phyloP scores from a whole-genome alignment of 2,888 invertebrate species.

The Syritta pipiens region DNA sequence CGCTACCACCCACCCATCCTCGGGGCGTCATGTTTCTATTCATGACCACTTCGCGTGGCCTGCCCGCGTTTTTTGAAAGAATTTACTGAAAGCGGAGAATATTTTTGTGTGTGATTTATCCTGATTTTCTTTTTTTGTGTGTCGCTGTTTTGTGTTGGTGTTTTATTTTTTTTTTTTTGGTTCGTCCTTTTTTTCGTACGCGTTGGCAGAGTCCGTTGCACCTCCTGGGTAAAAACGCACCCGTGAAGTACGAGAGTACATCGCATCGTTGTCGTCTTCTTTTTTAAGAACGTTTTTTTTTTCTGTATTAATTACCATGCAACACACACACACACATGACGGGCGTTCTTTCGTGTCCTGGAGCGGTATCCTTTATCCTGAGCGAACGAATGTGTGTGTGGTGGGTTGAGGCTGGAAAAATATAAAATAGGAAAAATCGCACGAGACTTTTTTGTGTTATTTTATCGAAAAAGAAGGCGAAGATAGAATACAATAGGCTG shows the following conservation, averaged over 20 bases:
- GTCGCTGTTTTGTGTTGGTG: background rate
- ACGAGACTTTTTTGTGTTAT: conserved; percentile 7
- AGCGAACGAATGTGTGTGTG: background rate
- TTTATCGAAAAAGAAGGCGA: background rate
- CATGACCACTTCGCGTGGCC: conserved; percentile 56
- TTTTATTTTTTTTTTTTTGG: conserved; percentile 2
- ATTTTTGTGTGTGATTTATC: conserved; percentile 54
- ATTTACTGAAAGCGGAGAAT: conserved; percentile 49
- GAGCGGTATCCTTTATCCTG: conserved; percentile 42
- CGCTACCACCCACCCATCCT: background rate
- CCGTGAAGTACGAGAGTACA: conserved; percentile 31
- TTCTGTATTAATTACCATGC: conserved; percentile 47
- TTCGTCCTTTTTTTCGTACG: conserved; percentile 46
- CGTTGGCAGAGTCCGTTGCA: conserved; percentile 35
- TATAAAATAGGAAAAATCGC: conserved; percentile 24
- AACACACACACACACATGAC: conserved; percentile 20
- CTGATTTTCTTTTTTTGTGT: conserved; percentile 46
- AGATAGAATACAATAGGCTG: conserved; percentile 1
- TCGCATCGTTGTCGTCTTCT: conserved; percentile 50
- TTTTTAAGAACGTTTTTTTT: conserved; percentile 28
- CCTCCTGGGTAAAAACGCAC: conserved; percentile 54
- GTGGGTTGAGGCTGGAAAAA: background rate
- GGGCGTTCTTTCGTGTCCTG: conserved; percentile 18
- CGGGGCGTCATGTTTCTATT: conserved; percentile 51
- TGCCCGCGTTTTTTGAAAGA: conserved; percentile 6